Evolutionary conservation across 2,888 invertebrate species (phyloP), one percentile per base, ranked within the genome.

Genomic region (Hirudinaria manillensis): DNA sequence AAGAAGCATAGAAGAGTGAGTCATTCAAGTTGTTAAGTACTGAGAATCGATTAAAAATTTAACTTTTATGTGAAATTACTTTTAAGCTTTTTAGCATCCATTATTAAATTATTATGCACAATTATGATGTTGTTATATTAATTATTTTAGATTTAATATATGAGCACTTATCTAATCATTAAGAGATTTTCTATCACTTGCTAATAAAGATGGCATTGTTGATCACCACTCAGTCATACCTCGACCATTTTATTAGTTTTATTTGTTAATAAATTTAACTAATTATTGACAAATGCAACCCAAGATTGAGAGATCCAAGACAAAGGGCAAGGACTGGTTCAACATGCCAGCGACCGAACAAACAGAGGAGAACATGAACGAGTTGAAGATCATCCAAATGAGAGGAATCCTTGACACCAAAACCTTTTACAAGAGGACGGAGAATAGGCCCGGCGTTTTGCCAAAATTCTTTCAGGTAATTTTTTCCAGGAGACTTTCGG

Each of bases 401-500:
- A 89, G 98, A 81, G 92, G 93, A 0, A 92, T 89, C 0, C 86
- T 97, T 19, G 92, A 98, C 87, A 93, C 95, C 0, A 95, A 95
- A 84, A 91, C 90, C 80, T 97, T 96, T 86, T 98, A 97, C 87
- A 96, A 96, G 85, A 92, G 92, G 82, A 94, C 93, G 84, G 93
- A 94, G 82, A 88, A 91, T 79, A 91, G 91, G 86, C 90, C 89
- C 0, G 73, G 73, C 10, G 74, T 73, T 13, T 82, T 93, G 51
- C 96, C 97, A 0, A 97, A 96, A 86, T 96, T 93, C 84, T 97
- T 97, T 86, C 81, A 88, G 86, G 83, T 88, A 78, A 88, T 88
- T 71, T 34, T n/a, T 36, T 1, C n/a, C n/a, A n/a, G n/a, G n/a
- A n/a, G n/a, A n/a, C n/a, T n/a, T n/a, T n/a, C n/a, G n/a, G n/a